Evolutionary conservation across 2,113 vertebrate species (phyloP).

Genomic region (Ameiurus melas): DNA sequence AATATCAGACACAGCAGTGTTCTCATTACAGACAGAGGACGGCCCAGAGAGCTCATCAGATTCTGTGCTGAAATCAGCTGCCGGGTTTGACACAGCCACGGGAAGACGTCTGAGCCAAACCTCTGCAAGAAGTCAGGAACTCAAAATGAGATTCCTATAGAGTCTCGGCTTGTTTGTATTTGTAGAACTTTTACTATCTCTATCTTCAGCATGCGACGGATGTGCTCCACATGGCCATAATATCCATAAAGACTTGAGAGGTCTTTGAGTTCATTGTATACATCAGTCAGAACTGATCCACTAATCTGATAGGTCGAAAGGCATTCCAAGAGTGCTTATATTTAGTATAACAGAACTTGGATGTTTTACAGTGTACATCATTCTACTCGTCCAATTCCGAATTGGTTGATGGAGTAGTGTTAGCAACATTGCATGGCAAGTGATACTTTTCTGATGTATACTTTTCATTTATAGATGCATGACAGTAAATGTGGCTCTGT

Average conservation of each 20-base stretch:
- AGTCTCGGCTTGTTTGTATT: slow-evolving; percentile 21
- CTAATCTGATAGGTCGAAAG: background rate
- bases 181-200: slow-evolving; percentile 3
- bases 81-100: background rate
- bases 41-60: slow-evolving; percentile 21
- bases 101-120: slow-evolving; percentile 17
- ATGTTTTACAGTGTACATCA: background rate
- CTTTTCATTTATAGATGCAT: no score
- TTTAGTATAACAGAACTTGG: background rate
- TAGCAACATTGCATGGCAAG: background rate
- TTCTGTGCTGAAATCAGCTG: slow-evolving; percentile 29
- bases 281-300: background rate
- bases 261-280: background rate
- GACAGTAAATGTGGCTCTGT: no score
- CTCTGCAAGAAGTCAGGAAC: slow-evolving; percentile 29
- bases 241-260: background rate
- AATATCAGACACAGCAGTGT: slow-evolving; percentile 25
- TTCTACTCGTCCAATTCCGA: background rate
- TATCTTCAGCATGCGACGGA: background rate
- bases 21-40: slow-evolving; percentile 33
- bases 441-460: background rate
- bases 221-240: background rate
- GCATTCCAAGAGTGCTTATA: background rate
- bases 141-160: slow-evolving; percentile 24
- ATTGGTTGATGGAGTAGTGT: background rate